Evolutionary conservation across 2,113 vertebrate species (phyloP).

Genomic region (Muscicapa adusta): DNA sequence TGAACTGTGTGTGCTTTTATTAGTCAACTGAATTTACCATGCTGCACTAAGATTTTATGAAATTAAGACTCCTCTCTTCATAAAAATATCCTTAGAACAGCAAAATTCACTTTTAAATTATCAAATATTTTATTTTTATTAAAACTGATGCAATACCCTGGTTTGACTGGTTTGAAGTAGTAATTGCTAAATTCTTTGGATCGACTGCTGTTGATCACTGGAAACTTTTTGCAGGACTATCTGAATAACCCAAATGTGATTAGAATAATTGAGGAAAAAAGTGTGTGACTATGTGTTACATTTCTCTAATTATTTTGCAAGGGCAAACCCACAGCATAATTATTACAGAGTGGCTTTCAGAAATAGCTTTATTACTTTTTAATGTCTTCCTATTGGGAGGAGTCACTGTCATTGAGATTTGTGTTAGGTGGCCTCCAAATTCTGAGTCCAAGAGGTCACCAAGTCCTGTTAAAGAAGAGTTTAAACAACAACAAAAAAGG

Average conservation of each 20-base stretch:
- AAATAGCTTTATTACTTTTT: background rate
- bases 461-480: background rate
- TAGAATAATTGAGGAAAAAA: background rate
- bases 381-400: rapidly evolving
- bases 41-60: background rate
- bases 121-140: background rate
- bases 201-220: background rate
- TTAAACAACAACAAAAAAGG: background rate
- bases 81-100: background rate
- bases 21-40: background rate
- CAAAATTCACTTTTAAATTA: background rate
- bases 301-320: background rate
- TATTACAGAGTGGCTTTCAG: background rate
- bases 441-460: background rate
- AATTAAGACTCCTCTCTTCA: background rate
- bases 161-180: background rate
- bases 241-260: background rate
- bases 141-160: background rate
- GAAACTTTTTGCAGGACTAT: background rate
- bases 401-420: background rate
- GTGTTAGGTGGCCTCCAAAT: background rate
- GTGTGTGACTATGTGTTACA: background rate
- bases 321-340: background rate
- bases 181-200: background rate
- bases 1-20: background rate